Base-by-base conservation (phyloP, 1,140 invertebrate species). In the Mizuhopecten yessoensis region DNA sequence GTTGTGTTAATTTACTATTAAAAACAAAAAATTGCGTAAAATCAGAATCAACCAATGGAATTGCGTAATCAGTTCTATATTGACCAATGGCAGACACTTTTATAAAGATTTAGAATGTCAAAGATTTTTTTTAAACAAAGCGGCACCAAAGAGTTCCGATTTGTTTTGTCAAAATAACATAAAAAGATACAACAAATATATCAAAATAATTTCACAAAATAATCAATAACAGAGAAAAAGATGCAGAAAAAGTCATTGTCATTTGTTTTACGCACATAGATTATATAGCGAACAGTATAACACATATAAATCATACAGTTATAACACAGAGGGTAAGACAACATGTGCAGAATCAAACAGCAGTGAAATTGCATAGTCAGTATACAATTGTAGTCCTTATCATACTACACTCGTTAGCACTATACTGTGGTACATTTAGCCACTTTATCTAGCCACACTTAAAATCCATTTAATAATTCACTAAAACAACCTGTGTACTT, bases 221-320 rank as follows among this genome's bases (percentile, higher is more conserved):
- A 75, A 29, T 29, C 23, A 75, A 75, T 29, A 75, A 75, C 23
- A 7, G n/a, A 75, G n/a, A 29, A 75, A 75, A 75, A 75, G 57
- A 75, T 75, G 57, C 57, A 75, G 57, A 75, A 75, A 75, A 29
- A 75, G 57, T 75, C 57, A 75, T 75, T 75, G 57, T 75, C 57
- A 75, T 29, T 75, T 5, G 29, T 11, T 7, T 45, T 45, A 45
- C 17, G 17, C 42, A 45, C 17, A 45, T 17, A 15, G 42, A 39
- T 39, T 5, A 39, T 5, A 39, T 13, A 39, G 5, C 13, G 5
- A 39, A 39, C 36, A 39, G 5, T 5, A 39, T 39, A 5, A 39
- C 36, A 39, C 36, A 39, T 13, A 39, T 39, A 39, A 7, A 39
- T 39, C 36, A 39, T 39, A 39, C 36, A 39, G 36, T 13, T 45